phyloP scores from a whole-genome alignment of 2,888 invertebrate genomes.

The Heliconius charithonia region DNA sequence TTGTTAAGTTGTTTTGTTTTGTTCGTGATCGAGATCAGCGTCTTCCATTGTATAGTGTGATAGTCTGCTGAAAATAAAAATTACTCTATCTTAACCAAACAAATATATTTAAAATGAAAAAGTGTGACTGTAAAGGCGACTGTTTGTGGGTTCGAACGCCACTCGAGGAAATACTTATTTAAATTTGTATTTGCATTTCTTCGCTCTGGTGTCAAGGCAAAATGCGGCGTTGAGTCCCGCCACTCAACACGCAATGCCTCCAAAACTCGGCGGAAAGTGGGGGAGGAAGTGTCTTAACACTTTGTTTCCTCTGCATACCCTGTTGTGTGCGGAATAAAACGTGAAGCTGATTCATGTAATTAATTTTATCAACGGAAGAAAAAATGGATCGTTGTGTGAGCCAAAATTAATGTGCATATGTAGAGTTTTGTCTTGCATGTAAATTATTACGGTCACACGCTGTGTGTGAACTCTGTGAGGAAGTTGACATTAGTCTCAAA shows the following conservation, averaged over 20 bases:
- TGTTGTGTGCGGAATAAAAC: too few species aligned
- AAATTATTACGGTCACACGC: slow-evolving; percentile 46
- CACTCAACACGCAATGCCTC: too few species aligned
- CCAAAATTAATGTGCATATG: slow-evolving; percentile 36
- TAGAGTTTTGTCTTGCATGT: slow-evolving; percentile 38
- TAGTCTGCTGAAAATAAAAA: slow-evolving; percentile 21
- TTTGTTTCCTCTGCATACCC: too few species aligned
- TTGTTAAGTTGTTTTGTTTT: slow-evolving; percentile 49
- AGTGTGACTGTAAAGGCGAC: too few species aligned
- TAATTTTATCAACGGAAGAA: background rate
- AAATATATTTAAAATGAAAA: background rate
- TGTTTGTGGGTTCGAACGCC: too few species aligned
- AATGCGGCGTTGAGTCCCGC: too few species aligned
- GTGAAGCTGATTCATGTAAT: background rate
- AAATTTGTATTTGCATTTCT: too few species aligned
- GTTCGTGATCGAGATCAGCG: slow-evolving; percentile 44
- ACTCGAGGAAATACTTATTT: too few species aligned
- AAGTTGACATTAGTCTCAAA: slow-evolving; percentile 41
- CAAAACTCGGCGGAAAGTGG: too few species aligned
- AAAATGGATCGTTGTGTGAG: slow-evolving; percentile 23
- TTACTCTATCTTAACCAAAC: background rate
- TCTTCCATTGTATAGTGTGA: slow-evolving; percentile 39
- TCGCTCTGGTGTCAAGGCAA: too few species aligned
- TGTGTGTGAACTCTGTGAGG: slow-evolving; percentile 45
- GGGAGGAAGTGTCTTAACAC: too few species aligned